Evolutionary conservation across 2,888 invertebrate genomes (phyloP).

Genomic region (Isotomurus palustris): DNA sequence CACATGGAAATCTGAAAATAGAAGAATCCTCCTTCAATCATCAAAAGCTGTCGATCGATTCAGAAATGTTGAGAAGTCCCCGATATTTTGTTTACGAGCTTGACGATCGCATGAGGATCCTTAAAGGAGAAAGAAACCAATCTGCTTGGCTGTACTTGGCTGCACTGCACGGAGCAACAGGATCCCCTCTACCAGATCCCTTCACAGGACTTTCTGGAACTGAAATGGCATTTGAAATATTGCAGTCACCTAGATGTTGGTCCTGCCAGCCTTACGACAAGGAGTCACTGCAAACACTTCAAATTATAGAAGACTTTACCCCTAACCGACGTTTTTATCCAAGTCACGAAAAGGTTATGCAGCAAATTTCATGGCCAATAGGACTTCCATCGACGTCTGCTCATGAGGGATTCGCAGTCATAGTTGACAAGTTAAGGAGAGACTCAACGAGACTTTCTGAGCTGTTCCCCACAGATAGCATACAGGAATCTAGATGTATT

Average conservation of each 20-base stretch:
- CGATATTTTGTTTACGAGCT: slow-evolving; percentile 22
- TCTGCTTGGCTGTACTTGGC: slow-evolving; percentile 31
- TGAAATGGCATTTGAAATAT: slow-evolving; percentile 23
- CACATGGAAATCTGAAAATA: neutral
- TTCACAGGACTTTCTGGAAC: slow-evolving; percentile 30
- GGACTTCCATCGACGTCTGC: slow-evolving; percentile 9
- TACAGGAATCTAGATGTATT: too few species aligned
- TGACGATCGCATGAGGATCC: slow-evolving; percentile 12
- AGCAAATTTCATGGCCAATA: slow-evolving; percentile 9
- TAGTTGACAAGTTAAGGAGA: slow-evolving; percentile 16
- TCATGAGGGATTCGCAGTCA: slow-evolving; percentile 23
- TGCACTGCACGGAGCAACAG: slow-evolving; percentile 24
- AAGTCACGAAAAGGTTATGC: slow-evolving; percentile 12
- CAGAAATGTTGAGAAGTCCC: slow-evolving; percentile 7
- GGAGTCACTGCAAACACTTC: slow-evolving; percentile 1
- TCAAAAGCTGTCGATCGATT: neutral
- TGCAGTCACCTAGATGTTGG: slow-evolving; percentile 34
- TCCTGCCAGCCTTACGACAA: slow-evolving; percentile 24
- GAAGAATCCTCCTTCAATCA: neutral
- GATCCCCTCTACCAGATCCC: slow-evolving; percentile 21
- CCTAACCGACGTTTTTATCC: slow-evolving; percentile 19
- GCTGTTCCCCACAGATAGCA: too few species aligned
- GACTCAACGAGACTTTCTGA: neutral
- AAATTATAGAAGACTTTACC: neutral
- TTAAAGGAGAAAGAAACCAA: slow-evolving; percentile 15